Evolutionary conservation across 2,797 vertebrate species (phyloP).

Genomic region (Poecilia gillii): DNA sequence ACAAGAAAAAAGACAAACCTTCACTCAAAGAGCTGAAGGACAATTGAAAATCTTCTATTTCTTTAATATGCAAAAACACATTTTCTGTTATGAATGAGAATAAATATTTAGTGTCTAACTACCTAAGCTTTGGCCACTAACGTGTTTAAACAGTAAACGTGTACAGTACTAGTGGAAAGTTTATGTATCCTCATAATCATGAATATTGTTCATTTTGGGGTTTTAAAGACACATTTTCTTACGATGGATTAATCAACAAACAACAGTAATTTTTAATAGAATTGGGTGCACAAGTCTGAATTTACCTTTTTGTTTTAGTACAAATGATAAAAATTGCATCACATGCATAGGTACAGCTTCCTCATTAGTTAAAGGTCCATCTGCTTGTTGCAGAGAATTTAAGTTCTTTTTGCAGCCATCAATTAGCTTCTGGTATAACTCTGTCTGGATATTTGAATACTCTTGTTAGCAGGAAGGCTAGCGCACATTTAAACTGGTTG

Average conservation of each 20-base stretch:
- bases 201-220: background rate
- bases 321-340: background rate
- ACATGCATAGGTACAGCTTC: background rate
- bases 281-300: background rate
- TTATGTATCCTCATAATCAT: background rate
- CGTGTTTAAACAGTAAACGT: slow-evolving; percentile 24
- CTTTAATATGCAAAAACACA: slow-evolving; percentile 76
- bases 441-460: background rate
- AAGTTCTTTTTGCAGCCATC: background rate
- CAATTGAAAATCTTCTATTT: slow-evolving; percentile 43
- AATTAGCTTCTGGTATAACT: background rate
- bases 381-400: background rate
- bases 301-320: background rate
- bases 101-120: slow-evolving; percentile 44
- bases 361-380: background rate
- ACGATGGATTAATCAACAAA: background rate
- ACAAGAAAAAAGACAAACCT: slow-evolving; percentile 29
- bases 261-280: background rate
- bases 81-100: slow-evolving; percentile 51
- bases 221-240: background rate
- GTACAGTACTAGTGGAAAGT: background rate
- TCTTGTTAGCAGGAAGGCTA: background rate
- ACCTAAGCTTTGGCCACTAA: slow-evolving; percentile 44
- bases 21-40: slow-evolving; percentile 22
- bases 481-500: background rate